A percentile compares a stretch with the other conserved stretches of the same genome.
phyloP scores from a whole-genome alignment of 2,797 vertebrate species.

The Propithecus perrieri region DNA sequence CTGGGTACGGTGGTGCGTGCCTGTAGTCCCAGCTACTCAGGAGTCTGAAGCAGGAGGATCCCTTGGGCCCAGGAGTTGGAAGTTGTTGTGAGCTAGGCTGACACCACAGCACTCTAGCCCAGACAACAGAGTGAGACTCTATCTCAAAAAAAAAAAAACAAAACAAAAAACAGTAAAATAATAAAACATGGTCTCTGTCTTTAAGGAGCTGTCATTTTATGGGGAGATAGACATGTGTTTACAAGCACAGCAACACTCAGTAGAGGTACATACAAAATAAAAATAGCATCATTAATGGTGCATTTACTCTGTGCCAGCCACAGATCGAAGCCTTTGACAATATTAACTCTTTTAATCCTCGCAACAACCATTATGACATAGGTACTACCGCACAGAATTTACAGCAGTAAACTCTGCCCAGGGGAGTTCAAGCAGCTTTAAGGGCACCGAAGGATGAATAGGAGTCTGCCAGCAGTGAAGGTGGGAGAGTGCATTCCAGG shows the following conservation, averaged over 20 bases:
- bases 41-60: no score
- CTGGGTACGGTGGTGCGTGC: no score
- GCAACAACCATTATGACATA: not conserved
- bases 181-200: not conserved
- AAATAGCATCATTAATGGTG: not conserved
- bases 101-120: no score
- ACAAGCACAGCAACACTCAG: not conserved
- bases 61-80: no score
- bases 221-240: not conserved
- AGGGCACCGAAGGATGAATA: not conserved
- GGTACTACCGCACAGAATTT: not conserved
- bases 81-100: no score
- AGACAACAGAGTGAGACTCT: no score
- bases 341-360: not conserved
- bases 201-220: not conserved
- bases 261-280: not conserved
- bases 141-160: no score
- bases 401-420: not conserved
- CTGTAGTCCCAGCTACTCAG: no score
- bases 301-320: not conserved
- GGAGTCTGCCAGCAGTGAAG: not conserved
- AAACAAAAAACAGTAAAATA: not conserved
- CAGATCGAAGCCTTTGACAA: not conserved
- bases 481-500: not conserved
- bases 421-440: not conserved